phyloP scores from a whole-genome alignment of 2,888 invertebrate genomes.

The Drosophila koepferae region DNA sequence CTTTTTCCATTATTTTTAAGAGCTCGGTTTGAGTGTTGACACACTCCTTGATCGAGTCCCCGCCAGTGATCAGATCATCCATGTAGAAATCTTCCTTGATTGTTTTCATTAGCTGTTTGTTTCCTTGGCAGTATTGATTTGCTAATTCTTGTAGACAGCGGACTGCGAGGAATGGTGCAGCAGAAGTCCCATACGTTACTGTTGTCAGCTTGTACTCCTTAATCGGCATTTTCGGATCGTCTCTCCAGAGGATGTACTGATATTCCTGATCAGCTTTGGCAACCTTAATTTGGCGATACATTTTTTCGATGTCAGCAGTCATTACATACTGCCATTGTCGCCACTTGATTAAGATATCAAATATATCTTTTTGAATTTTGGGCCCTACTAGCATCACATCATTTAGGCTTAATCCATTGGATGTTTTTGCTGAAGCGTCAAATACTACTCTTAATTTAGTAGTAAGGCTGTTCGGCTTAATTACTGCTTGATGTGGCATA shows the following conservation, averaged over 20 bases:
- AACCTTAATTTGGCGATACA: neutral
- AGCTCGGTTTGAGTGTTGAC: no score
- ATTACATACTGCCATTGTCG: neutral
- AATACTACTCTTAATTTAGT: no score
- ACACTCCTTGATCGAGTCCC: no score
- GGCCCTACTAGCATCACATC: neutral
- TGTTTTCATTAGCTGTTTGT: neutral
- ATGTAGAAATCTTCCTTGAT: neutral
- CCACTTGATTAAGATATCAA: neutral
- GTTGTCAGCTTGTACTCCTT: no score
- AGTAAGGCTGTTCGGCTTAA: no score
- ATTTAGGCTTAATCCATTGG: neutral
- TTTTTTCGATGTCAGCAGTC: neutral
- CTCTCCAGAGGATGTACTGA: neutral
- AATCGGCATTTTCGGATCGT: no score
- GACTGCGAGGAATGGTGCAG: no score
- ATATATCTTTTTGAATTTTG: neutral
- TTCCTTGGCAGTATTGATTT: neutral
- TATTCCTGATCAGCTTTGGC: neutral
- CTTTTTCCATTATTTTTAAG: no score
- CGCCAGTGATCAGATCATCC: no score
- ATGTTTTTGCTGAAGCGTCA: no score
- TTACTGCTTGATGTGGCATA: no score
- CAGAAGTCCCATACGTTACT: no score
- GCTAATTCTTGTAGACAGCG: neutral